A percentile compares a stretch with the other conserved stretches of the same genome.
Conservation (phyloP, 2,888 invertebrate genomes). For the Eumerus sabulonum region DNA sequence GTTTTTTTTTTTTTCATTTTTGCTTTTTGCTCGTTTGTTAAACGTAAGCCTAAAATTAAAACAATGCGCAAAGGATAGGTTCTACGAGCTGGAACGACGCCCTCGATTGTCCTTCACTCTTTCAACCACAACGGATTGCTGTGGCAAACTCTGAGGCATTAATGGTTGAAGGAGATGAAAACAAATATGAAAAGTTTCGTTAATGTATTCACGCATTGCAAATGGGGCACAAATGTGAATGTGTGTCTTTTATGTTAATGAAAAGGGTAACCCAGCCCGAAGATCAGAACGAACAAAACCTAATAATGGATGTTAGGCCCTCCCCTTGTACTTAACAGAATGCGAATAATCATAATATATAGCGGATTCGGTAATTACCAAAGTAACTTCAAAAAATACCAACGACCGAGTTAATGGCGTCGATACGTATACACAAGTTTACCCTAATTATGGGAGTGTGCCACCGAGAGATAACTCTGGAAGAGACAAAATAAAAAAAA, state of each 20-base stretch:
- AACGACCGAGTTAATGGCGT: conserved; percentile 53
- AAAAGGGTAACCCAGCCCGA: conserved; percentile 68
- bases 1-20: conserved; percentile 34
- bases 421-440: conserved; percentile 14
- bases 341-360: conserved; percentile 67
- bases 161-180: conserved; percentile 60
- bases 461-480: conserved; percentile 54
- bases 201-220: conserved; percentile 66
- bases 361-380: conserved; percentile 61
- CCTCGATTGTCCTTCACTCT: conserved; percentile 28
- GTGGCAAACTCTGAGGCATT: conserved; percentile 36
- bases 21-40: no score
- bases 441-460: conserved; percentile 55
- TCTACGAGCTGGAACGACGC: conserved; percentile 31
- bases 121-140: conserved; percentile 28
- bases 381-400: conserved; percentile 43
- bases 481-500: neutral
- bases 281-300: conserved; percentile 64
- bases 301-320: conserved; percentile 65
- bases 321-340: conserved; percentile 23
- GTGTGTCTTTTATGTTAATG: conserved; percentile 68
- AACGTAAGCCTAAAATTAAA: conserved; percentile 57
- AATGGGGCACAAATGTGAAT: conserved; percentile 64
- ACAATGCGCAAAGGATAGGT: conserved; percentile 34
- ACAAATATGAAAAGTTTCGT: conserved; percentile 68